Base-by-base conservation (phyloP, 1,140 invertebrate species). In the Drosophila repleta region DNA sequence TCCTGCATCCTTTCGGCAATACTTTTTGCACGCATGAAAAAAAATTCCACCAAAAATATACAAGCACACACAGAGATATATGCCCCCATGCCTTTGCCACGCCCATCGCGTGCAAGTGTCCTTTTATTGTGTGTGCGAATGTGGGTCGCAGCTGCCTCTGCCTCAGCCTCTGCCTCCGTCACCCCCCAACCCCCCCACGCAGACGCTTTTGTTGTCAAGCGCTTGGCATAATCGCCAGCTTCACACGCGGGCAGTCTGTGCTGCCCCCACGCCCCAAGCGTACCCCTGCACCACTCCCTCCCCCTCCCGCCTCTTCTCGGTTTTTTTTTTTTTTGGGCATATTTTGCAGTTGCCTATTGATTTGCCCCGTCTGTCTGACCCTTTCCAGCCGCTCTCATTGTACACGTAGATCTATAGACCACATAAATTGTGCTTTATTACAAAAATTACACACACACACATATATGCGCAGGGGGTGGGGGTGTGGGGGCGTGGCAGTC, bases 201-300 rank as follows among this genome's bases (percentile, higher is more conserved):
- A 58, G 51, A 17, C 32, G 17, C 24, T 57, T 78, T 83, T 83
- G 79, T 83, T 83, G 71, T 10, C 58, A 63, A 73, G 71, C 83
- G 77, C 79, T 76, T 87, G 68, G 79, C 83, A 88, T 88, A 87
- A 87, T 87, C 79, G 83, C 70, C 75, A 45, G 75, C 82, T 83
- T 87, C 82, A 88, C 82, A 87, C 82, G 74, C 83, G 66, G 63
- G 41, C 69, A 43, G 53, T 62, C 66, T 18, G 29, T 18, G 37
- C 46, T 37, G 18, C 17, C 6, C 26, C 32, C 53, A 21, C 29
- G 18, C 20, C 29, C 7, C n/a, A n/a, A n/a, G n/a, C n/a, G n/a
- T 29, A 26, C 24, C 29, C 29, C 29, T 29, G 29, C 29, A 29
- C 29, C 7, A 6, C 29, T 10, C 29, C 29, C 29, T 1, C 0